Base-by-base conservation (phyloP, 2,888 invertebrate genomes). In the Himalopsyche anomala region DNA sequence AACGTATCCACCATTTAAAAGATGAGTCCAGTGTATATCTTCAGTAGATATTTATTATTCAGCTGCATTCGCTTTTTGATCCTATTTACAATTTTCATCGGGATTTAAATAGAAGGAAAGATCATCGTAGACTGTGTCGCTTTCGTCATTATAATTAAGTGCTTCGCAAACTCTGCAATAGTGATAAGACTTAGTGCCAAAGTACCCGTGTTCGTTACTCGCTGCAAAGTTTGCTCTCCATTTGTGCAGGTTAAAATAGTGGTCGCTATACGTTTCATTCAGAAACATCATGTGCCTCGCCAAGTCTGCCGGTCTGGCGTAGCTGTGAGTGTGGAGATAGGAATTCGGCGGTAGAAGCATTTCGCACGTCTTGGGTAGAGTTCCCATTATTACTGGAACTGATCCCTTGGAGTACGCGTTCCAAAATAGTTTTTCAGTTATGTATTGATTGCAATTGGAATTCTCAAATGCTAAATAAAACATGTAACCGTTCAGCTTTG, bases 381-480 rank as follows among this genome's bases (percentile, higher is more conserved):
- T 92, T 0, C 96, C 96, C 93, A 95, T 94, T 69, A 96, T 94
- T 4, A 96, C 91, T 0, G 96, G 96, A 51, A 96, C 93, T 0
- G 95, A 92, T 19, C 93, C 93, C 90, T 95, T 95, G 2, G 91
- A 89, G 89, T 94, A 95, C 0, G 94, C 95, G 89, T 96, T 93
- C 92, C 95, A 94, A 91, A 94, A 96, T 0, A 94, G 90, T 90
- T 96, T 96, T 90, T 96, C 96, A 0, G 96, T 96, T 80, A 96
- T 90, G 89, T 96, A 96, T 90, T 96, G 95, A 8, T 92, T 92
- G 89, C 96, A 96, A 89, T 94, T 94, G 0, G 95, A 94, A 90
- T 96, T 96, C 90, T 96, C 96, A 88, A 96, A 94, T 0, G 95
- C 94, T 74, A 96, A 90, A 89, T 96, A 96, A 90, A 96, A 96